Evolutionary conservation across 2,113 vertebrate genomes (phyloP).

Genomic region (Felis chaus): DNA sequence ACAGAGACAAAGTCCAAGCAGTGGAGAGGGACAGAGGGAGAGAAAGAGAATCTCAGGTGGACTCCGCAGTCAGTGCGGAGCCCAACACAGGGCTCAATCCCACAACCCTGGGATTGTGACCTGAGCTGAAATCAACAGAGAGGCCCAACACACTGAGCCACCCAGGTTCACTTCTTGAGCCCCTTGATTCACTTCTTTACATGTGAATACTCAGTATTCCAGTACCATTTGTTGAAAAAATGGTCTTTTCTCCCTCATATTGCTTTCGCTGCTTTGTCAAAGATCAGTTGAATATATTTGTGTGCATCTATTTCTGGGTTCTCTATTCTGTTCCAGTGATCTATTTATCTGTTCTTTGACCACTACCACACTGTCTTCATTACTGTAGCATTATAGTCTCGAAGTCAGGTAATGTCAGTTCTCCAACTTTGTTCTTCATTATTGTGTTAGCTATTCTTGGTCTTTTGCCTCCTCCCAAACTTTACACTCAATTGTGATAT

Average conservation of each 20-base stretch:
- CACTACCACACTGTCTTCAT: not conserved
- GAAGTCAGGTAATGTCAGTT: not conserved
- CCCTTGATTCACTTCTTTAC: not conserved
- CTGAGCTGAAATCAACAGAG: too few relatives aligned
- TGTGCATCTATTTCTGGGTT: not conserved
- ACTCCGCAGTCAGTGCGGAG: too few relatives aligned
- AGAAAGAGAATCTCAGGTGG: too few relatives aligned
- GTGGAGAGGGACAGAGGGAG: too few relatives aligned
- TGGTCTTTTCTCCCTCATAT: not conserved
- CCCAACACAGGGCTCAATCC: too few relatives aligned
- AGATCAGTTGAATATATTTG: not conserved
- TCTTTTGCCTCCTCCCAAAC: not conserved
- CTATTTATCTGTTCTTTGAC: not conserved
- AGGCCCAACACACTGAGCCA: too few relatives aligned
- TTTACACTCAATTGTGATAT: not conserved
- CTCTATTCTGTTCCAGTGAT: not conserved
- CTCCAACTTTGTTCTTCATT: not conserved
- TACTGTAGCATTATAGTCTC: not conserved
- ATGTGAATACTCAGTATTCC: not conserved
- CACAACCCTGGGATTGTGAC: too few relatives aligned
- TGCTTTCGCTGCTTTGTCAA: not conserved
- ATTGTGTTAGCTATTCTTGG: not conserved
- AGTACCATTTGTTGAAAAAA: not conserved
- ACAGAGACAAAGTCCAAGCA: too few relatives aligned
- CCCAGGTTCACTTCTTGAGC: too few relatives aligned